A percentile compares a stretch with the other conserved stretches of the same genome.
Conservation (phyloP, 2,113 vertebrate genomes). For the Rhynchomys soricoides region DNA sequence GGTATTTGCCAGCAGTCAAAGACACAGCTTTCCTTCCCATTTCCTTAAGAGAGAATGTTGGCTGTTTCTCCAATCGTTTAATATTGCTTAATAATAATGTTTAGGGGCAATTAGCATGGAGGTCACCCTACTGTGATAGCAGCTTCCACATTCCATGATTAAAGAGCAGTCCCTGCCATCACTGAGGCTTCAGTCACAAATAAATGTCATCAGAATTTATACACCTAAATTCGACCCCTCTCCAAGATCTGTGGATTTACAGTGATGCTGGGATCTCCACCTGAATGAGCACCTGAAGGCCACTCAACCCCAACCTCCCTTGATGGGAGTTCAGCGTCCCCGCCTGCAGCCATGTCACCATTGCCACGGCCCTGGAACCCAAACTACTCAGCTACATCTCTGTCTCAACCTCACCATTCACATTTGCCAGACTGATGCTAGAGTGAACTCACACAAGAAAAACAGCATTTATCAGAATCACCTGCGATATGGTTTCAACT, state of each 20-base stretch:
- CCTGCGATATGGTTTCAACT: not conserved
- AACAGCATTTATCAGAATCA: not conserved
- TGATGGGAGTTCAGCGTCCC: not conserved
- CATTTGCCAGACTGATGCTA: not conserved
- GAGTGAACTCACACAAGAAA: not conserved
- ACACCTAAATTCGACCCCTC: not conserved
- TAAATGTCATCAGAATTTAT: not conserved
- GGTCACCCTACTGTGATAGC: not conserved
- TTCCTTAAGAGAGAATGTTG: constrained; percentile 32
- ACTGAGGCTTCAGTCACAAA: not conserved
- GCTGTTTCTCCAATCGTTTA: not conserved
- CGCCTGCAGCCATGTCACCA: not conserved
- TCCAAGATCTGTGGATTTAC: not conserved
- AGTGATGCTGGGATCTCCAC: not conserved
- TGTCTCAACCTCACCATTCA: not conserved
- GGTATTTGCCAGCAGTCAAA: not conserved
- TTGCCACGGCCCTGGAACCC: not conserved
- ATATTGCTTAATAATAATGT: not conserved
- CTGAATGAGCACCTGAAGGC: not conserved
- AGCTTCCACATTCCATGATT: not conserved
- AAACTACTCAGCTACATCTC: not conserved
- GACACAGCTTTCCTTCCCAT: not conserved
- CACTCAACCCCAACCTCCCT: not conserved
- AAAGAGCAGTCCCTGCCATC: not conserved
- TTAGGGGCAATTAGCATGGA: not conserved